Evolutionary conservation across 2,888 invertebrate species (phyloP).

Genomic region (Ferrisia virgata): DNA sequence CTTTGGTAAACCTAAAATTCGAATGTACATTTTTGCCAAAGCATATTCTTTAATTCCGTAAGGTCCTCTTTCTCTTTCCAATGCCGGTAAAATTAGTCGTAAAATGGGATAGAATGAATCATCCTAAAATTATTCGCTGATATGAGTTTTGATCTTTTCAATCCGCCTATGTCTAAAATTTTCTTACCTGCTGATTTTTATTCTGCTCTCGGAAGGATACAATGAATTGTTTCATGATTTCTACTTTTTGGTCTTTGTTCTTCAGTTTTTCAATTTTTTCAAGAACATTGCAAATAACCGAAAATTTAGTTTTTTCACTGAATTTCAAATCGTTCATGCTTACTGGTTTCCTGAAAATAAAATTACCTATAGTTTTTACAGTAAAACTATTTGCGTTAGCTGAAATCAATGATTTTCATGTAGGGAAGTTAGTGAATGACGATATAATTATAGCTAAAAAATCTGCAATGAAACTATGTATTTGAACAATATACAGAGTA

Average conservation of each 20-base stretch:
- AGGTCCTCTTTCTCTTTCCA: slow-evolving; percentile 74
- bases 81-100: slow-evolving; percentile 72
- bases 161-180: no score
- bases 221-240: slow-evolving; percentile 57
- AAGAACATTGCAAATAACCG: slow-evolving; percentile 60
- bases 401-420: no score
- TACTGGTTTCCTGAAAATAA: background rate
- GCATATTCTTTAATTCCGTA: slow-evolving; percentile 79
- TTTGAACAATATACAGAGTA: no score
- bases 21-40: slow-evolving; percentile 70
- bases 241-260: slow-evolving; percentile 56
- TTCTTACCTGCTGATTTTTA: slow-evolving; percentile 51
- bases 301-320: slow-evolving; percentile 53
- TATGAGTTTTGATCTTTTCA: slow-evolving; percentile 54
- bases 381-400: no score
- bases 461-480: no score
- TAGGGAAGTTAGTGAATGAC: no score
- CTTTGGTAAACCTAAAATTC: slow-evolving; percentile 70
- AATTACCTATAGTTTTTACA: no score
- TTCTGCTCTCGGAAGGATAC: slow-evolving; percentile 55
- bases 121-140: slow-evolving; percentile 55
- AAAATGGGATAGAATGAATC: slow-evolving; percentile 67
- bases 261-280: slow-evolving; percentile 60
- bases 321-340: slow-evolving; percentile 33
- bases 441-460: no score